Percentiles rank a stretch among this genome's conserved stretches.
Evolutionary conservation across 2,797 vertebrate genomes (phyloP).

Genomic region (Aselliscus stoliczkanus): DNA sequence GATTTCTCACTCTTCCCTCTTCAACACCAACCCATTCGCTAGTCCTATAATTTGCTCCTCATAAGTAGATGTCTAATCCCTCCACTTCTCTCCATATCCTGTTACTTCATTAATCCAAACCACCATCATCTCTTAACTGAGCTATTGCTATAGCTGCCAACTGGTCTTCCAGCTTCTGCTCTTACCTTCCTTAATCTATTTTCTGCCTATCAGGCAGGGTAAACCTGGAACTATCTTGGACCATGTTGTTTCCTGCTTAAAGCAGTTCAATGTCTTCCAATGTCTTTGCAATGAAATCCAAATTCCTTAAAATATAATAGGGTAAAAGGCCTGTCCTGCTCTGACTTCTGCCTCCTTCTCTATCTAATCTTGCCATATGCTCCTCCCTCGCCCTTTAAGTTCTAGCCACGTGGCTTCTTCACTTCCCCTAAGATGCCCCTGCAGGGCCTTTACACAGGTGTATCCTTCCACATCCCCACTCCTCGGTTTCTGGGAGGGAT

Average conservation of each 20-base stretch:
- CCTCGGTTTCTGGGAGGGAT: not conserved
- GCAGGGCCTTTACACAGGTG: not conserved
- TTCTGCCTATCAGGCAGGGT: not conserved
- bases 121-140: not conserved
- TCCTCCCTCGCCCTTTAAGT: not conserved
- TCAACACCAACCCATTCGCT: not conserved
- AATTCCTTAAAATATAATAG: slow-evolving; percentile 15
- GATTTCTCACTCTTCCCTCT: not conserved
- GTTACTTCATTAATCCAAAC: not conserved
- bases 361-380: not conserved
- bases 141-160: not conserved
- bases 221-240: not conserved
- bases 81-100: not conserved
- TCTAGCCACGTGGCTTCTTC: not conserved
- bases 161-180: not conserved
- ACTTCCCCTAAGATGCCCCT: not conserved
- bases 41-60: not conserved
- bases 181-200: not conserved
- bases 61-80: not conserved
- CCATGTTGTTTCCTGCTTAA: not conserved
- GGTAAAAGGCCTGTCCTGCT: not conserved
- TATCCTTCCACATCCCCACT: not conserved
- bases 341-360: not conserved
- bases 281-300: slow-evolving; percentile 21
- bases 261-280: not conserved